These are phyloP conservation scores for Drosophila mayri DNA, from an alignment of 1,140 invertebrate genomes.

Conservation along the genomic window DNA sequence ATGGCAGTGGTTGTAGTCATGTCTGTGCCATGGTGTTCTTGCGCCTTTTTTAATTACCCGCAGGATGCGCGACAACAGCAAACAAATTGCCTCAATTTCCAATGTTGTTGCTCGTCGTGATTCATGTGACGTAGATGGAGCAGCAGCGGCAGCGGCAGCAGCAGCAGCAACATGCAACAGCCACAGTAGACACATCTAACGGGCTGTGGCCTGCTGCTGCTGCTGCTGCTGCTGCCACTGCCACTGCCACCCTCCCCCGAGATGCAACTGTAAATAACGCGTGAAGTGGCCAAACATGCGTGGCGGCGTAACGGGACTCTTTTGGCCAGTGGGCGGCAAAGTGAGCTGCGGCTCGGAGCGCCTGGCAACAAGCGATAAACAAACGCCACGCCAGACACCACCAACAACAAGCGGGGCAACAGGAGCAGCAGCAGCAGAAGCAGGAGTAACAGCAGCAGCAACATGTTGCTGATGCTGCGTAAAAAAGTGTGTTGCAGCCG, in stretches of 20 bases:
- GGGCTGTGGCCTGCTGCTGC: slow-evolving; percentile 55
- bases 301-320: slow-evolving; percentile 74
- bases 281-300: slow-evolving; percentile 81
- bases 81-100: slow-evolving; percentile 84
- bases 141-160: slow-evolving; percentile 30
- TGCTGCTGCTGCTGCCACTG: neutral
- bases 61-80: slow-evolving; percentile 83
- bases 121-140: slow-evolving; percentile 77
- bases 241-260: slow-evolving; percentile 56
- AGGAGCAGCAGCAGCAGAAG: slow-evolving; percentile 6
- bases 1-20: slow-evolving; percentile 27
- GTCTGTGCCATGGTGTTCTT: slow-evolving; percentile 69
- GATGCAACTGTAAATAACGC: slow-evolving; percentile 78
- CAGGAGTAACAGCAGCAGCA: slow-evolving; percentile 42
- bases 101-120: slow-evolving; percentile 81
- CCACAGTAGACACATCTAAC: slow-evolving; percentile 72
- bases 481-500: slow-evolving; percentile 55
- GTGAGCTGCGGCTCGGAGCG: slow-evolving; percentile 58
- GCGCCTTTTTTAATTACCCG: slow-evolving; percentile 84
- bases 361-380: slow-evolving; percentile 82
- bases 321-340: slow-evolving; percentile 73
- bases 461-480: slow-evolving; percentile 74
- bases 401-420: slow-evolving; percentile 17
- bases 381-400: slow-evolving; percentile 75
- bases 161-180: slow-evolving; percentile 50